Conservation (phyloP, 1,140 invertebrate species). For the Catajapyx aquilonaris region DNA sequence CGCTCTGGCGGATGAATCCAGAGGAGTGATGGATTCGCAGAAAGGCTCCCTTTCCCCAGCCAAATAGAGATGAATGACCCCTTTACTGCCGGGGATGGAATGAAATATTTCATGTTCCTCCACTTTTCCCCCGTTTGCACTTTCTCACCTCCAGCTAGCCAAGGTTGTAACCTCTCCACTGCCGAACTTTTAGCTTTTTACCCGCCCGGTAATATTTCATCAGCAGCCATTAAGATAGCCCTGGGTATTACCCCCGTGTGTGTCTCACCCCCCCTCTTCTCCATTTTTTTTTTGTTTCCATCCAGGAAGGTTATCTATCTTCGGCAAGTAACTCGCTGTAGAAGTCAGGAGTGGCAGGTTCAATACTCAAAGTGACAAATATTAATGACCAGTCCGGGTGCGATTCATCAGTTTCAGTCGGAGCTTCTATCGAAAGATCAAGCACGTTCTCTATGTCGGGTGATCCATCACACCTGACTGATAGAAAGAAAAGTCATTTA, state of each 20-base stretch:
- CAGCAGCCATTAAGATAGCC: too few species aligned
- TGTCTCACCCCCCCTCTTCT: neutral
- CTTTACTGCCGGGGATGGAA: too few species aligned
- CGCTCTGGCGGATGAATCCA: too few species aligned
- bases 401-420: slow-evolving; percentile 10
- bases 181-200: too few species aligned
- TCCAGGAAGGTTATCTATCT: slow-evolving; percentile 7
- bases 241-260: neutral
- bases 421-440: slow-evolving; percentile 10
- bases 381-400: slow-evolving; percentile 9
- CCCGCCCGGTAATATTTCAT: too few species aligned
- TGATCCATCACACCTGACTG: slow-evolving; percentile 10
- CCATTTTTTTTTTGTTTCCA: neutral
- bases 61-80: too few species aligned
- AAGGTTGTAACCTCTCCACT: too few species aligned
- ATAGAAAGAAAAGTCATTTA: slow-evolving; percentile 11
- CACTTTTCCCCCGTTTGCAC: too few species aligned
- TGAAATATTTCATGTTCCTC: too few species aligned
- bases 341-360: slow-evolving; percentile 9
- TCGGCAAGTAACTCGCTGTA: slow-evolving; percentile 5
- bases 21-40: too few species aligned
- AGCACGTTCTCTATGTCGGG: slow-evolving; percentile 8
- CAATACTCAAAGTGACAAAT: slow-evolving; percentile 10
- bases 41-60: too few species aligned
- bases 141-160: too few species aligned